Evolutionary conservation across 2,113 vertebrate genomes (phyloP).

Genomic region (Corydoras maculifer): DNA sequence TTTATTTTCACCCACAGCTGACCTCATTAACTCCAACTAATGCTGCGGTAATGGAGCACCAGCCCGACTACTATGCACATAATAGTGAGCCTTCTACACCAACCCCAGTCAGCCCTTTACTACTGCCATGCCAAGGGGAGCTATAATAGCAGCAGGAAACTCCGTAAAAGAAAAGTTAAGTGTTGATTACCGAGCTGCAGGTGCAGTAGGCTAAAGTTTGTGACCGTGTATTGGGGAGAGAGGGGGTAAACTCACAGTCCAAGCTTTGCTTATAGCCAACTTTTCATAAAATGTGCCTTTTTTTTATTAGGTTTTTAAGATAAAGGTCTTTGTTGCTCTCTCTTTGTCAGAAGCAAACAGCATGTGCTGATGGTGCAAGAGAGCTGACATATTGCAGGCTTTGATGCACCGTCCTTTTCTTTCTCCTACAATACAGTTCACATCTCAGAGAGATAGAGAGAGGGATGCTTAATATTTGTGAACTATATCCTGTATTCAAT

Average conservation of each 20-base stretch:
- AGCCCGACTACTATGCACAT: no score
- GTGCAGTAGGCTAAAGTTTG: background rate
- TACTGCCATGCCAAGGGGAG: constrained; percentile 1
- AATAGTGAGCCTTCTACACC: no score
- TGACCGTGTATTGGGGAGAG: background rate
- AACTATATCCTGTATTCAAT: no score
- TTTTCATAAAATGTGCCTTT: background rate
- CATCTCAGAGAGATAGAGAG: constrained; percentile 18
- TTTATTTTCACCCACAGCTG: constrained; percentile 14
- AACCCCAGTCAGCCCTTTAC: background rate
- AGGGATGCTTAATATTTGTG: no score
- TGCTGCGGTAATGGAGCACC: constrained; percentile 11
- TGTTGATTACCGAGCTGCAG: constrained; percentile 9
- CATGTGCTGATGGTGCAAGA: constrained; percentile 13
- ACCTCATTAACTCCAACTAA: constrained; percentile 15
- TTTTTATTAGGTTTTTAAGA: background rate
- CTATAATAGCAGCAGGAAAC: background rate
- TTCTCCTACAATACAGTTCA: constrained; percentile 31
- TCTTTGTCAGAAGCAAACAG: constrained; percentile 24
- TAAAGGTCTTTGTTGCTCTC: background rate
- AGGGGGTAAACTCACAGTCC: no score
- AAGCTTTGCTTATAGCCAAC: background rate
- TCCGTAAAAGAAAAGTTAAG: background rate
- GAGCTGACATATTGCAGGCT: constrained; percentile 25
- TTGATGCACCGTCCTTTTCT: constrained; percentile 28